Percentiles rank a stretch among this genome's conserved stretches.
These are phyloP conservation scores for Agrotis exclamationis DNA, from an alignment of 2,888 invertebrate species.

Conservation along the genomic window DNA sequence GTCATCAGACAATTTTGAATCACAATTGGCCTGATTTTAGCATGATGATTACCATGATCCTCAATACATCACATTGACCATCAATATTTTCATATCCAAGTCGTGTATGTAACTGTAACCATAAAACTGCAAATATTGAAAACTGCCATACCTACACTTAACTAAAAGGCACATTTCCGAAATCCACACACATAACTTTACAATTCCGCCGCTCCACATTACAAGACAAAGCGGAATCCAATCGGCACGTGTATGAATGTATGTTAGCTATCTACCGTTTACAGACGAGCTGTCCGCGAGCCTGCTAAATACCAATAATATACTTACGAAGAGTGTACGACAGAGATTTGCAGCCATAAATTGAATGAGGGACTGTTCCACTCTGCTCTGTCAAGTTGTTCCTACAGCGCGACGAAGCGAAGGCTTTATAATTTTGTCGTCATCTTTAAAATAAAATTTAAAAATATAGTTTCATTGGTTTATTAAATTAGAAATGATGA, in stretches of 20 bases:
- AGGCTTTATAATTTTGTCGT: background rate
- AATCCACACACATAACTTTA: slow-evolving; percentile 12
- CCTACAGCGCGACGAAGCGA: no score
- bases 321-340: slow-evolving; percentile 83
- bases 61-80: no score
- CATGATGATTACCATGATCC: background rate
- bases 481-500: no score
- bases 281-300: slow-evolving; percentile 83
- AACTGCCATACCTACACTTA: background rate
- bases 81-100: background rate
- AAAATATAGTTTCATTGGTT: no score
- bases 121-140: background rate
- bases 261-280: slow-evolving; percentile 81
- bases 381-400: background rate
- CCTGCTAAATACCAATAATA: slow-evolving; percentile 85
- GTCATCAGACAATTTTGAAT: background rate
- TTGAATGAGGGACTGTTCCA: slow-evolving; percentile 73
- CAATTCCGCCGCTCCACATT: slow-evolving; percentile 21
- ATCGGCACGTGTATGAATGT: slow-evolving; percentile 74
- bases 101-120: background rate
- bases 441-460: no score
- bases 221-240: slow-evolving; percentile 73
- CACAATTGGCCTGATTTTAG: background rate
- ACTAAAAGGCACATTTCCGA: slow-evolving; percentile 2
- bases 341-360: slow-evolving; percentile 84